Base-by-base conservation (phyloP, 1,140 invertebrate species). In the Portunus trituberculatus region DNA sequence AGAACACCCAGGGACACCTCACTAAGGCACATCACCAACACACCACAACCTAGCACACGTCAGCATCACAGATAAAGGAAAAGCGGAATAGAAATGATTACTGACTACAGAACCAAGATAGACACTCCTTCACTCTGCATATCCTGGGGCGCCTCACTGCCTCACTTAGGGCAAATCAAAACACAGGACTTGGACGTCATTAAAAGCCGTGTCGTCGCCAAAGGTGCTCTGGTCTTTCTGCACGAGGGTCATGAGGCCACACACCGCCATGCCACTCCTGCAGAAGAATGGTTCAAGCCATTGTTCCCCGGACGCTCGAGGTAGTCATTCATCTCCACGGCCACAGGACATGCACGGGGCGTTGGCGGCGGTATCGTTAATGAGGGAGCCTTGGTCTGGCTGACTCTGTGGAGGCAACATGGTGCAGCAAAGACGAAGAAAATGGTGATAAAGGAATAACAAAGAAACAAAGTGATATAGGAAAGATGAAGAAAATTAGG, bases 311-410 rank as follows among this genome's bases (percentile, higher is more conserved):
- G 59, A 12, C n/a, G 6, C 31, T 92, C 91, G 29, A 92, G 14
- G 8, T 16, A 32, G 4, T 25, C 16, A 12, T 6, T 20, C 16
- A 12, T 6, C 29, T 32, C 91, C 2, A 16, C 3, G 52, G 52
- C 20, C 12, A 32, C 91, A 92, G 45, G 29, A 92, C 91, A 92
- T 92, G 28, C 32, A 28, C 14, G 82, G 91, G 14, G 48, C 91
- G 67, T 92, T 92, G 28, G 91, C 91, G 16, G 91, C 91, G 4
- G 91, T 92, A 59, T 92, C 76, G 59, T 92, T 59, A 10, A 8
- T 31, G 3, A 82, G 12, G 59, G 28, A 14, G 14, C 59, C 91
- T 3, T 32, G 28, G 29, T 92, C 91, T 14, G 28, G 29, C 2
- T 92, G 52, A 6, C 59, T 92, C 59, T 82, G 67, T 10, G 48